Conservation (phyloP, 2,888 invertebrate species). For the Cremastinae sp. region DNA sequence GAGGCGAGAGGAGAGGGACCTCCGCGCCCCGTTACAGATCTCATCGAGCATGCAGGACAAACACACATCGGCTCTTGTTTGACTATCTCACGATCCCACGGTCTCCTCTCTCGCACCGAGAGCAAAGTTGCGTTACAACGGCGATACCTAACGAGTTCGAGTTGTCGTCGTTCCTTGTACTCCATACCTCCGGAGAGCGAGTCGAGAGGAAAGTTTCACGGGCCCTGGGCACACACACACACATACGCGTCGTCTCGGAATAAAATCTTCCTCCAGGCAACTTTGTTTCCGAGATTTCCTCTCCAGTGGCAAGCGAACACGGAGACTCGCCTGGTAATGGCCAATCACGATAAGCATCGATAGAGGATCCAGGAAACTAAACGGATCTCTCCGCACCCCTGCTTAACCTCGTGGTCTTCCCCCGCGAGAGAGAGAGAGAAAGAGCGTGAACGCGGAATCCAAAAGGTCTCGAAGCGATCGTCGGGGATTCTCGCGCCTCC, state of each 20-base stretch:
- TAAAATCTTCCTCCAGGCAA: slow-evolving; percentile 19
- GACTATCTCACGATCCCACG: slow-evolving; percentile 78
- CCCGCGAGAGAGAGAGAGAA: no score
- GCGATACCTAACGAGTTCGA: slow-evolving; percentile 62
- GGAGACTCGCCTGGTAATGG: slow-evolving; percentile 46
- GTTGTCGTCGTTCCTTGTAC: slow-evolving; percentile 55
- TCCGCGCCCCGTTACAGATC: slow-evolving; percentile 75
- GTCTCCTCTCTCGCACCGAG: slow-evolving; percentile 46
- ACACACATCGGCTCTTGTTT: slow-evolving; percentile 73
- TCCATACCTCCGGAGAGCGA: neutral
- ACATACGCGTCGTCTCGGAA: no score
- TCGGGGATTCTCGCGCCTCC: no score
- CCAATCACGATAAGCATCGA: slow-evolving; percentile 54
- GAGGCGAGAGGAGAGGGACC: slow-evolving; percentile 33
- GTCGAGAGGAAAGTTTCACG: slow-evolving; percentile 19
- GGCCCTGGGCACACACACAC: slow-evolving; percentile 11
- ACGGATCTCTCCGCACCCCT: slow-evolving; percentile 44
- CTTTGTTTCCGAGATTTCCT: slow-evolving; percentile 35
- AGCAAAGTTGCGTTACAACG: slow-evolving; percentile 57
- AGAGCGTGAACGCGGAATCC: neutral
- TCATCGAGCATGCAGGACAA: slow-evolving; percentile 60
- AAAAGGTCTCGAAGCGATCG: neutral
- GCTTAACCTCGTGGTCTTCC: neutral
- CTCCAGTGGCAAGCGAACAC: slow-evolving; percentile 55
- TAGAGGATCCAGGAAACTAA: slow-evolving; percentile 57